Base-by-base conservation (phyloP, 2,113 vertebrate genomes). In the Amphiprion ocellaris region DNA sequence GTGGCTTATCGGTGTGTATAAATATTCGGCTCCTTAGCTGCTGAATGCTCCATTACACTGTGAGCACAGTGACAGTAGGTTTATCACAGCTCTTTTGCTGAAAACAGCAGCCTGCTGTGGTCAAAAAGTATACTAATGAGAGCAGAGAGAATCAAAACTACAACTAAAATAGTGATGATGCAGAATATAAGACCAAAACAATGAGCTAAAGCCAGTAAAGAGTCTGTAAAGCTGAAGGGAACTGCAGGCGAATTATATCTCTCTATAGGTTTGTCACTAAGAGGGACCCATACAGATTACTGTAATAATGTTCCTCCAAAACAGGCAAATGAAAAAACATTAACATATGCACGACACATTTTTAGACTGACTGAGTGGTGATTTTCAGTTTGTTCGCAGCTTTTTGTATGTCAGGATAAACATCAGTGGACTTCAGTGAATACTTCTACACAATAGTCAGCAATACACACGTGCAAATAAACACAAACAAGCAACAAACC, bases 331-430 rank as follows among this genome's bases (percentile, higher is more conserved):
- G 39, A 41, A 12, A 21, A 41, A 41, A 41, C 9, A 41, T 41
- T 41, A 41, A 41, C 39, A 41, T 12, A 41, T 41, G 10, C 12
- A 10, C 9, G 39, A 41, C 39, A 44, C 12, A 44, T 44, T 44
- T 37, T 44, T 44, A 44, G 41, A 44, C 12, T 44, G 41, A 12
- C 11, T 44, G 30, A 26, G 26, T 26, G 30, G 30, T 30, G 33
- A 54, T 21, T 81, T 46, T 74, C 75, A 30, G 30, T 30, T 30
- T 30, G 2, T 30, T 30, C 6, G 30, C 30, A 37, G 33, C 8
- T 30, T 67, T 69, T 52, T 71, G 37, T 55, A n/a, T 44, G 19
- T 64, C 39, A 39, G 28, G 56, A 83, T n/a, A 62, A 77, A 61
- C 41, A 76, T 68, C 59, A 76, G 50, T 55, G 44, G 75, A 72